These are phyloP conservation scores for Oscheius sp. DNA, from an alignment of 2,888 invertebrate genomes.

Conservation along the genomic window DNA sequence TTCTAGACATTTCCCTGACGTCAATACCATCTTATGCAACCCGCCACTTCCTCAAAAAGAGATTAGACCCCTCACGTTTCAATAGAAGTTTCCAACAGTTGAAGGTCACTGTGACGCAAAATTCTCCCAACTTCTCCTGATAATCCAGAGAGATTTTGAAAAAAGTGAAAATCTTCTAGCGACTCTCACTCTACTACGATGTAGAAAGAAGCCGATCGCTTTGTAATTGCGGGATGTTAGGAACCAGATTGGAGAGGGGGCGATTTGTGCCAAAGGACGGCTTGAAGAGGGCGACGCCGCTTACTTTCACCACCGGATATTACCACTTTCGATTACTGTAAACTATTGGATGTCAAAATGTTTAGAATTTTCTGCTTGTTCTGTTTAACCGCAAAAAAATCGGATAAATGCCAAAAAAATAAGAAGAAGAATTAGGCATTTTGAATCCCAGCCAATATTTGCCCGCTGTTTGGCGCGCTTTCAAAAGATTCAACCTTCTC, in stretches of 20 bases:
- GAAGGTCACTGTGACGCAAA: not conserved
- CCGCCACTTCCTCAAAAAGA: too few relatives aligned
- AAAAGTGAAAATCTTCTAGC: not conserved
- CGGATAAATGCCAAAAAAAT: too few relatives aligned
- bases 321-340: not conserved
- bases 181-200: not conserved
- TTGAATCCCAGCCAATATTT: too few relatives aligned
- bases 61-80: too few relatives aligned
- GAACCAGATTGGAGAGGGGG: conserved; percentile 16
- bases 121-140: not conserved
- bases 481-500: too few relatives aligned
- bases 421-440: too few relatives aligned
- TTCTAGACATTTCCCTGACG: too few relatives aligned
- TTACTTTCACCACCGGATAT: not conserved
- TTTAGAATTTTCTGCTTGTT: not conserved
- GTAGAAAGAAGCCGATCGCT: not conserved
- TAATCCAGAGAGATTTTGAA: not conserved
- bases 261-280: conserved; percentile 6
- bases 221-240: conserved; percentile 32
- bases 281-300: not conserved
- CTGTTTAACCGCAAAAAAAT: too few relatives aligned
- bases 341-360: not conserved
- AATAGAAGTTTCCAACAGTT: not conserved
- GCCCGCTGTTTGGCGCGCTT: too few relatives aligned
- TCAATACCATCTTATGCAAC: too few relatives aligned